These are phyloP conservation scores for Harpagoxenus sublaevis DNA, from an alignment of 2,888 invertebrate species.

Conservation along the genomic window DNA sequence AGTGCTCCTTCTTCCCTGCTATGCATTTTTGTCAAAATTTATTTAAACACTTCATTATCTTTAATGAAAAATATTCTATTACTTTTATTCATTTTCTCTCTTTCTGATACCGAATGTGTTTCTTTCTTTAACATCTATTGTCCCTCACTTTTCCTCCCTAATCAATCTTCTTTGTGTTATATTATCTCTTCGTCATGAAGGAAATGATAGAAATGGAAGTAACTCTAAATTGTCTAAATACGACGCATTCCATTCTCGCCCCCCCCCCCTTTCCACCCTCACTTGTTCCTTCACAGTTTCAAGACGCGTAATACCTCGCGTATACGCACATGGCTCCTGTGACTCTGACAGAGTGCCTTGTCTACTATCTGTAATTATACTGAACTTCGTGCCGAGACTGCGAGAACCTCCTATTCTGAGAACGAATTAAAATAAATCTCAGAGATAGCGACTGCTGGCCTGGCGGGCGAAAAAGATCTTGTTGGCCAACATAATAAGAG, in stretches of 20 bases:
- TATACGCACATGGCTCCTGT: constrained; percentile 32
- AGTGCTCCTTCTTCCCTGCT: constrained; percentile 34
- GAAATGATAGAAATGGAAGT: constrained; percentile 14
- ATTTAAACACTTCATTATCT: constrained; percentile 61
- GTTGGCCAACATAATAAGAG: constrained; percentile 32
- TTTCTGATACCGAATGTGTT: not conserved
- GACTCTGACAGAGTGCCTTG: constrained; percentile 36
- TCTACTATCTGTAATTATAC: constrained; percentile 70
- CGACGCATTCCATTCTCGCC: not conserved
- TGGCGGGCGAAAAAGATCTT: constrained; percentile 48
- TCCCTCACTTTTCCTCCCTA: not conserved
- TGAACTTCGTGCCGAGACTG: constrained; percentile 70
- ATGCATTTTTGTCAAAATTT: constrained; percentile 67
- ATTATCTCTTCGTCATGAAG: not conserved
- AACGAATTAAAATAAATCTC: constrained; percentile 67
- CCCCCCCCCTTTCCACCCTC: not conserved
- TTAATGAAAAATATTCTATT: constrained; percentile 68
- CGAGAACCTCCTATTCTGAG: constrained; percentile 53
- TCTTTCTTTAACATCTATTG: not conserved
- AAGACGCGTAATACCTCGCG: constrained; percentile 24
- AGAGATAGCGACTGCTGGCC: constrained; percentile 48
- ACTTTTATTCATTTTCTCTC: not conserved
- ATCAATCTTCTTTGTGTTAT: constrained; percentile 21
- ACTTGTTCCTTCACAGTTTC: constrained; percentile 20
- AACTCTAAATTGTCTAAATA: not conserved